Conservation (phyloP, 1,140 invertebrate species). For the Macrobrachium rosenbergii region DNA sequence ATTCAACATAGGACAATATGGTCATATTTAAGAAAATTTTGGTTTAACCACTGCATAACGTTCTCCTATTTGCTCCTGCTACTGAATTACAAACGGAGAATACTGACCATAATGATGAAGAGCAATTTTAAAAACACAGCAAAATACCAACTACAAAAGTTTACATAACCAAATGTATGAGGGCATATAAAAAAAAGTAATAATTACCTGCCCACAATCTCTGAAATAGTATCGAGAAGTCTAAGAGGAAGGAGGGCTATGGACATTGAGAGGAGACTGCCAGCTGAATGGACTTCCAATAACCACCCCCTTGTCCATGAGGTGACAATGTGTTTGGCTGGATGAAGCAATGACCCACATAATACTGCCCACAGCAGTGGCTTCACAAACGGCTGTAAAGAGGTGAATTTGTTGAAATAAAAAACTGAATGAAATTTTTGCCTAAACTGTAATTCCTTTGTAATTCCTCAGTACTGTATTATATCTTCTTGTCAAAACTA, state of each 20-base stretch:
- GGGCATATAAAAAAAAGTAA: background rate
- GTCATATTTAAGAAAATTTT: too few species aligned
- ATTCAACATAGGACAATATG: too few species aligned
- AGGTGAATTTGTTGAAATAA: slow-evolving; percentile 75
- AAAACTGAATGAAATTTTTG: background rate
- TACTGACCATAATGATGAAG: too few species aligned
- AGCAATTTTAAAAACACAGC: too few species aligned
- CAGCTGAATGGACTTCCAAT: slow-evolving; percentile 74
- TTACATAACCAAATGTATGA: background rate
- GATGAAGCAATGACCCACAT: slow-evolving; percentile 90
- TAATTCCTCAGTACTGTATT: background rate
- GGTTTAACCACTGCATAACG: too few species aligned
- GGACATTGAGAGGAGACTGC: slow-evolving; percentile 77
- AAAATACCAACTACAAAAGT: too few species aligned
- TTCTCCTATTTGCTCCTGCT: too few species aligned
- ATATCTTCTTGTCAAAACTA: background rate
- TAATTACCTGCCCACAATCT: slow-evolving; percentile 76
- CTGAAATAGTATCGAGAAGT: slow-evolving; percentile 79
- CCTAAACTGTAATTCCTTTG: background rate
- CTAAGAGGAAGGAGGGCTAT: slow-evolving; percentile 82
- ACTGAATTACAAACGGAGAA: too few species aligned
- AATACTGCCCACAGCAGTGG: slow-evolving; percentile 94
- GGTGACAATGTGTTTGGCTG: slow-evolving; percentile 85
- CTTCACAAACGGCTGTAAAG: slow-evolving; percentile 91
- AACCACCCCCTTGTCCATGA: slow-evolving; percentile 82